Conservation (phyloP, 2,113 vertebrate species). For the Empidonax alnorum region DNA sequence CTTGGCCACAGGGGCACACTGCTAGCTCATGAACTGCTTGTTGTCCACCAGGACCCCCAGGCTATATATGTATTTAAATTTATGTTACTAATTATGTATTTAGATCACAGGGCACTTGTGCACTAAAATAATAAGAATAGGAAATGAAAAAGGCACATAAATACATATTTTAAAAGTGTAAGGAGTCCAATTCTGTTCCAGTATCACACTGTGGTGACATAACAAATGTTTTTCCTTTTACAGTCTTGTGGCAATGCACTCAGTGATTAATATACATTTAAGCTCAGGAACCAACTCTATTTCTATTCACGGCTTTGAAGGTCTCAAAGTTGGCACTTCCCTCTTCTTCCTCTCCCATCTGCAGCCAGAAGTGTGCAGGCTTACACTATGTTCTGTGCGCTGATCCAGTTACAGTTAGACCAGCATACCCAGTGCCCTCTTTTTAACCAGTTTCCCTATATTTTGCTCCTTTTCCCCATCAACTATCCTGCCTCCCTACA, state of each 20-base stretch:
- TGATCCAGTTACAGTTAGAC: not conserved
- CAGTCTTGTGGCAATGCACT: not conserved
- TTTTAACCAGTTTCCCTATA: not conserved
- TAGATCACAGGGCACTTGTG: not conserved
- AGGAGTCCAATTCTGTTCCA: not conserved
- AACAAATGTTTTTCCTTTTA: not conserved
- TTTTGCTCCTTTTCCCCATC: not conserved
- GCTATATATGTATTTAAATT: not conserved
- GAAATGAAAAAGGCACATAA: not conserved
- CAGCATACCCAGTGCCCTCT: not conserved
- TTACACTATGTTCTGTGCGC: not conserved
- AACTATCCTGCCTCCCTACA: not conserved
- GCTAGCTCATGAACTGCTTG: not conserved
- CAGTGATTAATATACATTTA: not conserved
- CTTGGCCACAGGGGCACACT: not conserved
- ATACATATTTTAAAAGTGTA: not conserved
- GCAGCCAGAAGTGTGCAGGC: not conserved
- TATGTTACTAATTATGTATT: not conserved
- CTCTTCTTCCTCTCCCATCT: not conserved
- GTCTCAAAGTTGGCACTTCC: not conserved
- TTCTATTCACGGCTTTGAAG: not conserved
- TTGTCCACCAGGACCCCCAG: not conserved
- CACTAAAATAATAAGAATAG: not conserved
- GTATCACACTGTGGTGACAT: rapidly evolving
- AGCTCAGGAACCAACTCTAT: not conserved